Evolutionary conservation across 2,797 vertebrate species (phyloP), one percentile per base, ranked within the genome.

Genomic region (Lacerta viridis): DNA sequence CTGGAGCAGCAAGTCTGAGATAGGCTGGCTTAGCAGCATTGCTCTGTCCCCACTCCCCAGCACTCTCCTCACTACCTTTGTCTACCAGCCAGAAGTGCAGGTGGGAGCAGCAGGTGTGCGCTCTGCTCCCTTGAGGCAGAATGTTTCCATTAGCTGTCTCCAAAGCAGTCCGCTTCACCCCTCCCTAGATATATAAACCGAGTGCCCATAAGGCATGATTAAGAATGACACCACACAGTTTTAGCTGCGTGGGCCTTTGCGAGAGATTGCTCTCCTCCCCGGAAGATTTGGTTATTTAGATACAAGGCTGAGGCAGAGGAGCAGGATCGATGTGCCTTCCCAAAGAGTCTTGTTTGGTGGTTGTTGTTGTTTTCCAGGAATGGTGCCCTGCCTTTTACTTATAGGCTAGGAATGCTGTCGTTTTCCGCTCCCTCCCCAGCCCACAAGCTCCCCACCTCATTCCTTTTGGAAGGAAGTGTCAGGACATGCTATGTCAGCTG

Each of bases 401-500:
- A 91, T 93, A 93, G 93, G 87, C 93, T 92, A 89, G 91, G 97
- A 98, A 97, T 97, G 97, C 94, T 93, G 93, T 87, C 95, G 92
- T 92, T 78, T 89, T 89, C 88, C 59, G 25, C 64, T 81, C 83
- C 33, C 46, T 69, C 39, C 50, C 71, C n/a, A 29, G 20, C 41
- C 43, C 72, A 25, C 36, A 41, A 61, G 9, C 75, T 78, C 78
- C 78, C 88, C 78, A 85, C 83, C 71, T 86, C 88, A 90, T 93
- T 95, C 93, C 93, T 93, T 94, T 93, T 89, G 88, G 95, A 96
- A 97, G 96, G 97, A 97, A 97, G 96, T 96, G 97, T 96, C 96
- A 91, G 96, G 97, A 97, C 97, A 97, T 36, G 96, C 82, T 96
- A 92, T 93, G 84, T 97, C 98, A 98, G 97, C 98, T 98, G 98